phyloP scores from a whole-genome alignment of 2,113 vertebrate genomes.

The Canis aureus region DNA sequence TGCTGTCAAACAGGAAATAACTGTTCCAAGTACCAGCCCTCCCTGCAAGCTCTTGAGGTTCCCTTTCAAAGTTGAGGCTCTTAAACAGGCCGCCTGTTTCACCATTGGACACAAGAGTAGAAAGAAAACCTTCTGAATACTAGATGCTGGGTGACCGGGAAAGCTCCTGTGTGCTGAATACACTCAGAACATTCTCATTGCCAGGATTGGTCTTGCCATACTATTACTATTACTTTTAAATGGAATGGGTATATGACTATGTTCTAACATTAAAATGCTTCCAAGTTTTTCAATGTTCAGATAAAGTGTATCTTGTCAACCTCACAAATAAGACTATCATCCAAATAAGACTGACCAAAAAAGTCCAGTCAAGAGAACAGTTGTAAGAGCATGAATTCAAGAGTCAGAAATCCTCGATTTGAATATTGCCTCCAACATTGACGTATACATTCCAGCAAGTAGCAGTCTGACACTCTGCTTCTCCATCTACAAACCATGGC shows the following conservation, averaged over 20 bases:
- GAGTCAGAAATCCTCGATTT: neutral
- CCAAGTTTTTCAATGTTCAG: neutral
- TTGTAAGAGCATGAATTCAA: neutral
- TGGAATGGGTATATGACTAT: neutral
- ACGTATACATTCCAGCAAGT: neutral
- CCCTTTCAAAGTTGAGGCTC: neutral
- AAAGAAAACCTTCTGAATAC: conserved; percentile 43
- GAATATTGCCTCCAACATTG: neutral
- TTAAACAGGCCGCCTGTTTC: neutral
- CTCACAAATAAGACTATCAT: neutral
- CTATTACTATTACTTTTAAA: neutral
- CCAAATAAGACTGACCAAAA: neutral
- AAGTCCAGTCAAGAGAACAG: neutral
- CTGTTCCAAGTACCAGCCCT: neutral
- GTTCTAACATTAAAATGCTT: neutral
- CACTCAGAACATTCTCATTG: neutral
- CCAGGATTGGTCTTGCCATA: neutral
- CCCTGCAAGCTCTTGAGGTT: neutral
- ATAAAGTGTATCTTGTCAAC: neutral
- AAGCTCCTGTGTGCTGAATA: neutral
- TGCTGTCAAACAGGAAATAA: neutral
- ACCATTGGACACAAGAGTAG: neutral
- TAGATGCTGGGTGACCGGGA: neutral
- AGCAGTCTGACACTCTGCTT: neutral
- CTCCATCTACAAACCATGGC: neutral